A percentile compares a stretch with the other conserved stretches of the same genome.
These are phyloP conservation scores for Sphaeridia pumilis DNA, from an alignment of 2,888 invertebrate species.

Conservation along the genomic window DNA sequence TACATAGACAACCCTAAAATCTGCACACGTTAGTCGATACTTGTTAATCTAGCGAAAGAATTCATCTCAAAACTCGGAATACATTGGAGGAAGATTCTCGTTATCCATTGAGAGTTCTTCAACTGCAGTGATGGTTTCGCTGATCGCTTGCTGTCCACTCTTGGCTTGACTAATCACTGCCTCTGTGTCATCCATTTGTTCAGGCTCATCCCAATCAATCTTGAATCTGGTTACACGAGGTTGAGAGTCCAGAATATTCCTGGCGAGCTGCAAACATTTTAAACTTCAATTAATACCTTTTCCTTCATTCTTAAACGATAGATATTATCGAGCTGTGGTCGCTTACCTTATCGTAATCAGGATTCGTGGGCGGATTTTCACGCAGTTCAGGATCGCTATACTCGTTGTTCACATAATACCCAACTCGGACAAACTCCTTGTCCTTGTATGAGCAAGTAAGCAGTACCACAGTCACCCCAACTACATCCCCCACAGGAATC, in stretches of 20 bases:
- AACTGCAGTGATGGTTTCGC: slow-evolving; percentile 13
- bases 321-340: neutral
- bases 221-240: slow-evolving; percentile 93
- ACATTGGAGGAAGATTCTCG: slow-evolving; percentile 15
- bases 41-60: neutral
- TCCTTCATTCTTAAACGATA: neutral
- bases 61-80: slow-evolving; percentile 13
- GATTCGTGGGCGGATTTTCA: slow-evolving; percentile 86
- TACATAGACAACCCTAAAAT: too few species aligned
- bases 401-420: slow-evolving; percentile 97
- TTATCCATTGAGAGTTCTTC: slow-evolving; percentile 17
- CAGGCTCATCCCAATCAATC: slow-evolving; percentile 86
- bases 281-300: neutral
- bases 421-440: slow-evolving; percentile 93
- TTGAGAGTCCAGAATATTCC: slow-evolving; percentile 75
- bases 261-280: slow-evolving; percentile 44
- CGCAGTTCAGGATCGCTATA: slow-evolving; percentile 83
- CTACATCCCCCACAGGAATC: slow-evolving; percentile 89
- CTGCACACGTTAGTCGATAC: neutral
- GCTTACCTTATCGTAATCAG: slow-evolving; percentile 82
- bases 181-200: slow-evolving; percentile 9
- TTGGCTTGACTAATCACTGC: slow-evolving; percentile 6
- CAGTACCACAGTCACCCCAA: slow-evolving; percentile 96
- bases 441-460: slow-evolving; percentile 85
- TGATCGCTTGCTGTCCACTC: slow-evolving; percentile 12